Evolutionary conservation across 2,113 vertebrate species (phyloP), one percentile per base, ranked within the genome.

Genomic region (Centrocercus urophasianus): DNA sequence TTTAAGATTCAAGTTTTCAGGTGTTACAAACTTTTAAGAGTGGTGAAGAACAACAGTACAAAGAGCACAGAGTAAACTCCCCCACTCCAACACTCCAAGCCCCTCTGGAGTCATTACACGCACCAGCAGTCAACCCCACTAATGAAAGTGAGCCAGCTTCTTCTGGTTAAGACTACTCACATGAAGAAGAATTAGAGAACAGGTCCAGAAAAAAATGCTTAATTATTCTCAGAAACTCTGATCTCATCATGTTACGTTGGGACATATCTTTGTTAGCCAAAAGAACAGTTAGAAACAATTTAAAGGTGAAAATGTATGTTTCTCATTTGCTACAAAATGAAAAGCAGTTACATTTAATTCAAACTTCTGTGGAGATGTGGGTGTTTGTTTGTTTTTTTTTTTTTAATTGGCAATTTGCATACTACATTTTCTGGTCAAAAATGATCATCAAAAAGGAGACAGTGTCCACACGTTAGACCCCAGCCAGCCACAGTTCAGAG

Each of bases 41-140:
- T n/a, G 43, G 0, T 74, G 28, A 40, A 56, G 11, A 65, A 16
- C 1, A 69, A 12, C 1, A 75, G 9, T 6, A 3, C 13, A 48
- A 60, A 81, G 8, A 43, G 8, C 16, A 78, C n/a, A 21, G 10
- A 4, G 11, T 3, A 61, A 60, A 18, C 20, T 48, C 27, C 19
- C 34, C 5, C 25, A 43, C 5, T 10, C 7, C 17, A 45, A 12
- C 13, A 20, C 67, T 27, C 2, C 7, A 17, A 42, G 22, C 18
- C 1, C 1, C 40, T 77, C 12, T 45, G 11, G 32, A 70, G 14
- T 11, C 28, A n/a, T 43, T n/a, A 59, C 19, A 45, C 30, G 40
- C 2, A 13, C 3, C 36, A 86, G 45, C 59, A 81, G 24, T 17
- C 70, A 81, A 45, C 34, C 28, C 36, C 36, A 25, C 25, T 82